These are phyloP conservation scores for Acanthurus lineatus DNA, from an alignment of 2,797 vertebrate species.

Conservation along the genomic window DNA sequence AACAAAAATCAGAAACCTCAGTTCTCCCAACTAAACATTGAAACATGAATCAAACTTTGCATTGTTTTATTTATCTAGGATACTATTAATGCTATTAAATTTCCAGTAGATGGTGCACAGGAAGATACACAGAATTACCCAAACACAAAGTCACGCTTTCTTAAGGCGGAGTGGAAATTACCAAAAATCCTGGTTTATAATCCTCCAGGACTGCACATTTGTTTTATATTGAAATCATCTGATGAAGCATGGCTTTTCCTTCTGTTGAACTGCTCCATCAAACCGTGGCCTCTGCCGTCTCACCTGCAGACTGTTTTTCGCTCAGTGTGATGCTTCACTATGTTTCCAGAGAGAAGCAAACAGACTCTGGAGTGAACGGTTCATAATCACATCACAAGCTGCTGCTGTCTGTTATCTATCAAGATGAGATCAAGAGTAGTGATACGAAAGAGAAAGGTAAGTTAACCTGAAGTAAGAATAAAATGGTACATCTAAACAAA, in stretches of 20 bases:
- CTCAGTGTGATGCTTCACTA: constrained; percentile 54
- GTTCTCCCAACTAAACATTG: too few relatives aligned
- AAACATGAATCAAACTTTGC: too few relatives aligned
- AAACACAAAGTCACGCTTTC: background rate
- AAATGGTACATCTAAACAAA: background rate
- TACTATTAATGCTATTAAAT: background rate
- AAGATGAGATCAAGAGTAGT: constrained; percentile 35
- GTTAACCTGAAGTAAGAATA: background rate
- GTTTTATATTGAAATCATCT: constrained; percentile 29
- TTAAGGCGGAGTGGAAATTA: constrained; percentile 18
- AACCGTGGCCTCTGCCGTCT: constrained; percentile 56
- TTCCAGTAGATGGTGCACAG: background rate
- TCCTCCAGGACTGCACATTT: background rate
- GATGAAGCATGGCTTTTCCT: constrained; percentile 1
- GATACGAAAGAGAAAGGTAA: constrained; percentile 24
- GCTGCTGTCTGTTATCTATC: constrained; percentile 60
- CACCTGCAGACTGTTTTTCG: constrained; percentile 65
- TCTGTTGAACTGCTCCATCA: constrained; percentile 38
- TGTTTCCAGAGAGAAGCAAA: constrained; percentile 66
- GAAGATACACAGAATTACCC: background rate
- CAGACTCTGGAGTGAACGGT: constrained; percentile 57
- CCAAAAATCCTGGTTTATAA: background rate
- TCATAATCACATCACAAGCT: constrained; percentile 62
- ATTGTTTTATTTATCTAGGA: background rate
- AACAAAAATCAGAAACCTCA: background rate